These are phyloP conservation scores for Aphrocallistes beatrix DNA, from an alignment of 37 sponge, comb jelly and placozoan species.

Conservation along the genomic window DNA sequence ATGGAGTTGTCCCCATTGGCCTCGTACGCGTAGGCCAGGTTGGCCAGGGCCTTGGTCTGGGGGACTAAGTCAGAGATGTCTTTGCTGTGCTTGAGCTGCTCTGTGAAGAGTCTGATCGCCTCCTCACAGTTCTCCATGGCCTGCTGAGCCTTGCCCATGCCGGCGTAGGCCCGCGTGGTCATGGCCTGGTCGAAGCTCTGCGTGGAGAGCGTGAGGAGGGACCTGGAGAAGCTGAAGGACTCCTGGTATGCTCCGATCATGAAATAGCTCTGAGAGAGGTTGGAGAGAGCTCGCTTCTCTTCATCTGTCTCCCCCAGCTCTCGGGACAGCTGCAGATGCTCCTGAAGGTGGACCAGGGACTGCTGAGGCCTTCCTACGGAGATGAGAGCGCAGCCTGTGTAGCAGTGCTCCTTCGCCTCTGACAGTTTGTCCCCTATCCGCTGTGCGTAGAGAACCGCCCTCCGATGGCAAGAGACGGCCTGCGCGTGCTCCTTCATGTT, in stretches of 20 bases:
- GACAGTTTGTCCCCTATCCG: constrained; percentile 40
- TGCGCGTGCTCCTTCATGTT: constrained; percentile 74
- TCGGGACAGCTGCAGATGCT: constrained; percentile 42
- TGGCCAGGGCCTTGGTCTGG: constrained; percentile 45
- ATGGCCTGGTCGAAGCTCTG: constrained; percentile 57
- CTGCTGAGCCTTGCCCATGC: constrained; percentile 68
- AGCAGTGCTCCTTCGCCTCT: constrained; percentile 73
- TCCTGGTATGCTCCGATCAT: constrained; percentile 52
- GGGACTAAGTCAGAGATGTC: constrained; percentile 32
- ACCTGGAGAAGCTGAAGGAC: constrained; percentile 56
- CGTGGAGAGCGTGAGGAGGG: constrained; percentile 48
- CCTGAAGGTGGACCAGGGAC: constrained; percentile 46
- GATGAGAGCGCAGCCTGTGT: constrained; percentile 53
- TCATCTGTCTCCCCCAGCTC: constrained; percentile 39
- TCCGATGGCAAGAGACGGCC: background rate
- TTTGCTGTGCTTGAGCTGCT: constrained; percentile 53
- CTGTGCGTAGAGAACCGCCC: background rate
- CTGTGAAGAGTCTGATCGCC: constrained; percentile 46
- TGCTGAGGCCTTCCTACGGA: constrained; percentile 56
- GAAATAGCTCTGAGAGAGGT: constrained; percentile 68
- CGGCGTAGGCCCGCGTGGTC: constrained; percentile 54
- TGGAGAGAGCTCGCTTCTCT: constrained; percentile 57
- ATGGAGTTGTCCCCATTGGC: constrained; percentile 35
- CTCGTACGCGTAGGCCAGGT: constrained; percentile 54
- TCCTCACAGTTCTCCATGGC: constrained; percentile 54